Evolutionary conservation across 2,797 vertebrate genomes (phyloP).

Genomic region (Mormyrops boulengeri): DNA sequence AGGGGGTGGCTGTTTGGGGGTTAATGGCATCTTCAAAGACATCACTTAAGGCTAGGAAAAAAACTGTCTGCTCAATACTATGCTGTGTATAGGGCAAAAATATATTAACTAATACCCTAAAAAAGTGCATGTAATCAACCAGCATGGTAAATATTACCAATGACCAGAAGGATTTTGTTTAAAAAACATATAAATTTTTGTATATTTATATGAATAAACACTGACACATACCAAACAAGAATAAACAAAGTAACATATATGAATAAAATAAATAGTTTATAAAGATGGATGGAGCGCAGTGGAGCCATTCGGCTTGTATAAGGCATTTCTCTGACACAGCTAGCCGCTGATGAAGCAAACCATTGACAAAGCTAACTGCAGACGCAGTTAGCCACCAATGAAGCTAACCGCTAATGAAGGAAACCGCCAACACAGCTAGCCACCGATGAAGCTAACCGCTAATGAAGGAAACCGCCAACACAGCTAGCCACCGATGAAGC

Average conservation of each 20-base stretch:
- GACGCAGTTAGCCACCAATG: background rate
- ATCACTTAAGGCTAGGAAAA: conserved; percentile 26
- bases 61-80: background rate
- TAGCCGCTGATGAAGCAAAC: background rate
- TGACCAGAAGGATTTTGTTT: background rate
- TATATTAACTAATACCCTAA: background rate
- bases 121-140: background rate
- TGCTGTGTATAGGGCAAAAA: background rate
- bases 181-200: background rate
- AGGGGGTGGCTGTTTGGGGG: conserved; percentile 26
- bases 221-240: background rate
- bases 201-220: background rate
- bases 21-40: conserved; percentile 37
- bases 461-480: background rate
- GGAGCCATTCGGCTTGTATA: background rate
- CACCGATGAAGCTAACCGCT: background rate
- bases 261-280: background rate
- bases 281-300: background rate
- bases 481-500: background rate
- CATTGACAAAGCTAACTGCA: background rate
- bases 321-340: background rate
- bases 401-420: conserved; percentile 32
- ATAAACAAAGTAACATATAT: background rate
- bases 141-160: background rate
- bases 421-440: conserved; percentile 40